Conservation (phyloP, 2,888 invertebrate species). For the Dugesia japonica region DNA sequence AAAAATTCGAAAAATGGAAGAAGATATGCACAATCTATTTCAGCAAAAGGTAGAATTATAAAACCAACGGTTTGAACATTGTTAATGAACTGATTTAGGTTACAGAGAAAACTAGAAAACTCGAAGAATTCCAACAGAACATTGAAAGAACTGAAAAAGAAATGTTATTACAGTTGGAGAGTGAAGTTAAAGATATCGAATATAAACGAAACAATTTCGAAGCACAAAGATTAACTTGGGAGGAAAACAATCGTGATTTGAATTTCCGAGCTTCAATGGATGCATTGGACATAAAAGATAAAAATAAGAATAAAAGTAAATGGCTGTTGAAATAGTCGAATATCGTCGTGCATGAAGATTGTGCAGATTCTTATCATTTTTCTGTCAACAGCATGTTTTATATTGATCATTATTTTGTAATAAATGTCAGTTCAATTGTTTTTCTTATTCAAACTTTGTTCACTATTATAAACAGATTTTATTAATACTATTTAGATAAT, state of each 20-base stretch:
- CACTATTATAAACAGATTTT: too few relatives aligned
- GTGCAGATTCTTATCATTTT: slow-evolving; percentile 6
- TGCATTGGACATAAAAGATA: slow-evolving; percentile 6
- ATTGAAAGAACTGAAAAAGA: background rate
- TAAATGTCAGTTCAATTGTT: too few relatives aligned
- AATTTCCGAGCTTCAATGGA: slow-evolving; percentile 12
- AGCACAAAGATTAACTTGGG: background rate
- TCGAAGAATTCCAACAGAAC: background rate
- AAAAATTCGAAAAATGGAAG: slow-evolving; percentile 95
- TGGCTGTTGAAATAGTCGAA: background rate
- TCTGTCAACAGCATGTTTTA: slow-evolving; percentile 13
- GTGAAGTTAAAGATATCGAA: background rate
- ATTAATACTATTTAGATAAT: too few relatives aligned
- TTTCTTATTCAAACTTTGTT: too few relatives aligned
- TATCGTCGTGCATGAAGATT: background rate
- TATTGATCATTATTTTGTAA: too few relatives aligned
- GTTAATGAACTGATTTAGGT: too few relatives aligned
- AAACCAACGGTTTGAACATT: too few relatives aligned
- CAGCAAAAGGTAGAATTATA: slow-evolving; percentile 83
- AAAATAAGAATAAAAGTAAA: background rate
- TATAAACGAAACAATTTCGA: background rate
- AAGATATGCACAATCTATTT: slow-evolving; percentile 95
- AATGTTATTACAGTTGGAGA: background rate
- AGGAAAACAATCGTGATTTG: background rate
- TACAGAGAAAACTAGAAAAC: background rate